phyloP scores from a whole-genome alignment of 2,113 vertebrate species.

The Piaya cayana region DNA sequence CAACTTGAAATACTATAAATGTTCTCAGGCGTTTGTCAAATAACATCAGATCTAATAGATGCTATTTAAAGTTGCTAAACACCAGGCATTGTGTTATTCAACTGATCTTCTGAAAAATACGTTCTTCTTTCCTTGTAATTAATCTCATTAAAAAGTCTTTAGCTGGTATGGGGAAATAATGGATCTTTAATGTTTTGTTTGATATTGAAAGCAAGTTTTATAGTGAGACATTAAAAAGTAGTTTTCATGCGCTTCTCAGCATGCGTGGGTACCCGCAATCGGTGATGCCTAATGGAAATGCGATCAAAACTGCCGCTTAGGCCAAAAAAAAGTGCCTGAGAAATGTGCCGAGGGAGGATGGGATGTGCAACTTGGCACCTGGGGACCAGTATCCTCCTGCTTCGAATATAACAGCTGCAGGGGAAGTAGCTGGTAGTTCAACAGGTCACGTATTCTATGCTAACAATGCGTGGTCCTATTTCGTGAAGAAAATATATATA shows the following conservation, averaged over 20 bases:
- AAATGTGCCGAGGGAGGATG: not conserved
- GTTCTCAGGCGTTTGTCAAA: not conserved
- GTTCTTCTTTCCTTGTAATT: constrained; percentile 54
- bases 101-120: constrained; percentile 45
- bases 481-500: not conserved
- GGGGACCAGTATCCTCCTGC: not conserved
- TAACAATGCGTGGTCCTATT: not conserved
- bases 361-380: not conserved
- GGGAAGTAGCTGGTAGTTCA: not conserved
- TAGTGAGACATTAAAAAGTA: constrained; percentile 62
- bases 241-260: constrained; percentile 46
- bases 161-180: constrained; percentile 63
- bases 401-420: not conserved
- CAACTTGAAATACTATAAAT: constrained; percentile 5
- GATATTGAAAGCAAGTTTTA: constrained; percentile 67
- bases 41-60: constrained; percentile 12
- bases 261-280: not conserved
- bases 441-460: not conserved
- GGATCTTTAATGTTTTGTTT: constrained; percentile 73
- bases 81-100: constrained; percentile 18
- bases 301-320: constrained; percentile 4
- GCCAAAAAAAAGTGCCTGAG: not conserved
- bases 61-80: constrained; percentile 50
- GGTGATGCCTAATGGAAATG: constrained; percentile 20
- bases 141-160: constrained; percentile 72